Evolutionary conservation across 1,140 invertebrate genomes (phyloP), one percentile per base, ranked within the genome.

Genomic region (Nylanderia fulva): DNA sequence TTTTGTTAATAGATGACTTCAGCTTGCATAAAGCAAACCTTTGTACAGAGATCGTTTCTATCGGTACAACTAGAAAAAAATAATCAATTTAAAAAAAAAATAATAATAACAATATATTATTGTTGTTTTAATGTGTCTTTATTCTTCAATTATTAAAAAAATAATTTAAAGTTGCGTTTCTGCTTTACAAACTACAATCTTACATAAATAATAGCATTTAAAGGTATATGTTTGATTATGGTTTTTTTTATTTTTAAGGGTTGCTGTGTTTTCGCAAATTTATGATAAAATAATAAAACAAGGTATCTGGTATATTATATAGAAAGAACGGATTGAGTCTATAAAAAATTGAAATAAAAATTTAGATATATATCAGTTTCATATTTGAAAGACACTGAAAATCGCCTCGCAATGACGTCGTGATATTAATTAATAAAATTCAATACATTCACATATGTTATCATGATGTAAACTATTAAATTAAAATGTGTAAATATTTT

Each of bases 51-150:
- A 80, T 5, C 24, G 33, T 42, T 66, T 7, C 21, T 66, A 79
- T 29, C 75, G 61, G 13, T 66, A 66, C n/a, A 79, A 79, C 29
- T 18, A 24, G 4, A 11, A 33, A 45, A 18, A 61, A 76, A 60
- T 7, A 77, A 48, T 13, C 15, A 48, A 15, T 48, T 18, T 48
- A n/a, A n/a, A n/a, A n/a, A 48, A 18, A 18, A 13, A 18, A 48
- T 48, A 48, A 5, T 48, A 48, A 48, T 18, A 48, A 18, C 18
- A 45, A 45, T 15, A 5, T 45, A 6, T 48, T 48, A 48, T 48
- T 48, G 4, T 48, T 48, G 15, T 1, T n/a, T n/a, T n/a, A 48
- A 18, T 18, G 42, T 18, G 15, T 15, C 15, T 48, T 48, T 0
- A 15, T 4, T 48, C 15, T 48, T 48, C 45, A 48, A 48, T 4